A percentile compares a stretch with the other conserved stretches of the same genome.
Conservation (phyloP, 2,113 vertebrate species). For the Phainopepla nitens region DNA sequence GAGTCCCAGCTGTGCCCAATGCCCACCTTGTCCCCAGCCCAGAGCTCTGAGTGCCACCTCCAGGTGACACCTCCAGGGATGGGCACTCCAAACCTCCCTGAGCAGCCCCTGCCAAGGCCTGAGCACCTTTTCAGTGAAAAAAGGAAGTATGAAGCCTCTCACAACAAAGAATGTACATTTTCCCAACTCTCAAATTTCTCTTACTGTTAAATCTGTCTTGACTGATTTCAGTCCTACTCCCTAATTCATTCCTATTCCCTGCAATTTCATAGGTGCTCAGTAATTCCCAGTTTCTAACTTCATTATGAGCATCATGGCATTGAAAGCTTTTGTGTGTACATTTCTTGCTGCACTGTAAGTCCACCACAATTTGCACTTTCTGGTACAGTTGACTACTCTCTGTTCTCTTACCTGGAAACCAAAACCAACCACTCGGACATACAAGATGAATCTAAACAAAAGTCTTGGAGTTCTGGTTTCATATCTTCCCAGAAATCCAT, state of each 20-base stretch:
- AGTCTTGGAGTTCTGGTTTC: not conserved
- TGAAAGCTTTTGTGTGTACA: not conserved
- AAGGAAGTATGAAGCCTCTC: not conserved
- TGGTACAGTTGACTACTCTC: not conserved
- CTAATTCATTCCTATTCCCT: not conserved
- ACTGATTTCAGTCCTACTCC: not conserved
- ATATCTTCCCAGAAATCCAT: not conserved
- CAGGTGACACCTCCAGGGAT: not conserved
- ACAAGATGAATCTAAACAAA: not conserved
- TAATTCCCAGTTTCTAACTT: not conserved
- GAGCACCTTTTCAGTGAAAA: not conserved
- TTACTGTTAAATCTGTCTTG: not conserved
- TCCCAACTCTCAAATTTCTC: not conserved
- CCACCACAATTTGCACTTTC: not conserved
- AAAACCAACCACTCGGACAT: not conserved
- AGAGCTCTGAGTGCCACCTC: not conserved
- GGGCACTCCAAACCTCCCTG: not conserved
- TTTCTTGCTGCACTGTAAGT: not conserved
- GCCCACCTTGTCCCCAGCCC: not conserved
- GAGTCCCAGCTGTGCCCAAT: accelerated
- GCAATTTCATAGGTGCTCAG: not conserved
- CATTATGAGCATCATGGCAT: not conserved
- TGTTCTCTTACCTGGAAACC: not conserved
- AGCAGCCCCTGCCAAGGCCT: not conserved
- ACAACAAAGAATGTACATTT: not conserved